Evolutionary conservation across 1,140 invertebrate genomes (phyloP).

Genomic region (Drosophila melanica): DNA sequence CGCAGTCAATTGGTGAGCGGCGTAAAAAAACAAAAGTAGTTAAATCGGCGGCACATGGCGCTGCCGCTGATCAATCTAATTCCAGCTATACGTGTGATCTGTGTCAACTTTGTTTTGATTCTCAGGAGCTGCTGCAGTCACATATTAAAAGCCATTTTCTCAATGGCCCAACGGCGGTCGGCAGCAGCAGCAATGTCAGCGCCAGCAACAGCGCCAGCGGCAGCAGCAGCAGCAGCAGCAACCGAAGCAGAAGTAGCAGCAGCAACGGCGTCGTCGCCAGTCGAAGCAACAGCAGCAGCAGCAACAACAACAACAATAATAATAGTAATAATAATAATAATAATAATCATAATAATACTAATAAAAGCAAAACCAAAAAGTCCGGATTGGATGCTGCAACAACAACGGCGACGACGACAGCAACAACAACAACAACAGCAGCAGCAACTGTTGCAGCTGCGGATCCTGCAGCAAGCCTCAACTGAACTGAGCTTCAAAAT

Average conservation of each 20-base stretch:
- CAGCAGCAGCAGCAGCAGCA: background rate
- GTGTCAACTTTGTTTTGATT: conserved; percentile 83
- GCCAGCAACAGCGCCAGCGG: background rate
- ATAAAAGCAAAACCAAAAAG: conserved; percentile 40
- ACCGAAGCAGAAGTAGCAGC: background rate
- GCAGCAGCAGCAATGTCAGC: conserved; percentile 6
- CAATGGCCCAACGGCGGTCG: conserved; percentile 64
- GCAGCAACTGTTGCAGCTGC: background rate
- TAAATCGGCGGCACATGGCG: conserved; percentile 36
- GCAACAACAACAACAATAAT: background rate
- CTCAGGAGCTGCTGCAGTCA: conserved; percentile 76
- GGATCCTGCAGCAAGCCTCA: conserved; percentile 8
- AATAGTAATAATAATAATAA: conserved; percentile 26
- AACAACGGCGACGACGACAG: background rate
- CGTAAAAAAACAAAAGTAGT: conserved; percentile 47
- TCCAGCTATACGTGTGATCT: conserved; percentile 80
- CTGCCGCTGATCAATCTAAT: conserved; percentile 56
- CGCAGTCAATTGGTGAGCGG: conserved; percentile 75
- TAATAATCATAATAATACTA: conserved; percentile 25
- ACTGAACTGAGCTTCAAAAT: conserved; percentile 31
- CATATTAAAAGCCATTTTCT: conserved; percentile 83
- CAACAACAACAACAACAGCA: conserved; percentile 9
- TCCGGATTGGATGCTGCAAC: conserved; percentile 1
- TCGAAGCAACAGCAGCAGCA: background rate
- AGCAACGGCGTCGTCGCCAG: too few species aligned